A percentile compares a stretch with the other conserved stretches of the same genome.
Conservation (phyloP, 1,140 invertebrate species). For the Araneus ventricosus region DNA sequence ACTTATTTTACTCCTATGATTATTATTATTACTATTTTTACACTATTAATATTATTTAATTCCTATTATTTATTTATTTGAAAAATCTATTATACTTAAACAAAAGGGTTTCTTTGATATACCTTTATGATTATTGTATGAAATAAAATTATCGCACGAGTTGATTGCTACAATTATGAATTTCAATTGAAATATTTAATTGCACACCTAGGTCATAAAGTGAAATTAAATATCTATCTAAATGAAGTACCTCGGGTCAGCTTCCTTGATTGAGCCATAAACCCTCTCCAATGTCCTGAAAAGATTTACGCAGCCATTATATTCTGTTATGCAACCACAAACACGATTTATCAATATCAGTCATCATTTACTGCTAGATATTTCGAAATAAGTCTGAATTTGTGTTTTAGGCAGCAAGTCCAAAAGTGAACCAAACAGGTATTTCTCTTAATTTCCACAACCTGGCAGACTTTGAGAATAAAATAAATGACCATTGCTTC, state of each 20-base stretch:
- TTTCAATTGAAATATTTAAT: too few species aligned
- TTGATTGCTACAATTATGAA: too few species aligned
- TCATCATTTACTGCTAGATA: constrained; percentile 51
- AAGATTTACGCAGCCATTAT: constrained; percentile 29
- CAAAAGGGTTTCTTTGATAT: too few species aligned
- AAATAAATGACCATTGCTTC: constrained; percentile 72
- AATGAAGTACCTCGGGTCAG: neutral
- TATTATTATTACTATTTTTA: too few species aligned
- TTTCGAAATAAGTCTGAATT: constrained; percentile 61
- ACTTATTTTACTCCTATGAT: too few species aligned
- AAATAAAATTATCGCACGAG: too few species aligned
- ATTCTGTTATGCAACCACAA: constrained; percentile 9
- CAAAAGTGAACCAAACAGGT: constrained; percentile 67
- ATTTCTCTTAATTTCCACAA: constrained; percentile 69
- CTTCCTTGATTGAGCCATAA: neutral
- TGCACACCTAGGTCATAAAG: neutral
- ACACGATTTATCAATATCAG: constrained; percentile 62
- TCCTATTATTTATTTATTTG: too few species aligned
- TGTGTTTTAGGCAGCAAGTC: constrained; percentile 62
- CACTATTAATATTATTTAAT: too few species aligned
- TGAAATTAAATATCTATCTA: neutral
- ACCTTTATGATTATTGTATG: too few species aligned
- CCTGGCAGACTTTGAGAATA: constrained; percentile 25
- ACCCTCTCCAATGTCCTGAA: neutral
- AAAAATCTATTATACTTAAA: too few species aligned